These are phyloP conservation scores for Brachyopa scutellaris DNA, from an alignment of 2,888 invertebrate genomes.

Conservation along the genomic window DNA sequence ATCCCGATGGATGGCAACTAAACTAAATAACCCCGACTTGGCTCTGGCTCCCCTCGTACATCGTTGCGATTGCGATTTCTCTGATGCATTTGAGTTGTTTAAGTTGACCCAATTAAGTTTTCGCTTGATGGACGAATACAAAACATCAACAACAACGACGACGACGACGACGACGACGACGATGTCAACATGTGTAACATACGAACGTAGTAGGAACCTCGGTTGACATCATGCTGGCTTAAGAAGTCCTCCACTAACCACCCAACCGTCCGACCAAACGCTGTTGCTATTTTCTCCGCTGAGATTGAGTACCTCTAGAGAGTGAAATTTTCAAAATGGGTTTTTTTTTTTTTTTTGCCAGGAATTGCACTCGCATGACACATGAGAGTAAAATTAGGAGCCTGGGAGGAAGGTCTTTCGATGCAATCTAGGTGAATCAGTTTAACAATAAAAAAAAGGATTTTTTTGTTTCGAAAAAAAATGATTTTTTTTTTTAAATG, in stretches of 20 bases:
- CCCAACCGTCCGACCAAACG: constrained; percentile 47
- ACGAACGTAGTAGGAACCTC: constrained; percentile 17
- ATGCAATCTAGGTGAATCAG: constrained; percentile 53
- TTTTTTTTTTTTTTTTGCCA: background rate
- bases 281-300: constrained; percentile 29
- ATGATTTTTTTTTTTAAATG: constrained; percentile 47
- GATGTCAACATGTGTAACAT: constrained; percentile 49
- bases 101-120: constrained; percentile 71
- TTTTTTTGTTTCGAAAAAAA: constrained; percentile 42
- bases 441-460: constrained; percentile 27
- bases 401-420: background rate
- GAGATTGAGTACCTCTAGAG: constrained; percentile 33
- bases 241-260: constrained; percentile 51
- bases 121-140: constrained; percentile 51
- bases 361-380: constrained; percentile 18
- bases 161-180: background rate
- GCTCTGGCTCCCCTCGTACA: background rate
- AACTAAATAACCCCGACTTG: background rate
- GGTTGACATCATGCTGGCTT: constrained; percentile 46
- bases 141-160: background rate
- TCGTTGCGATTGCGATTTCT: constrained; percentile 43
- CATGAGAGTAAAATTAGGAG: constrained; percentile 28
- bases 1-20: background rate
- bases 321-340: background rate
- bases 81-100: constrained; percentile 68